phyloP scores from a whole-genome alignment of 2,113 vertebrate species.

The Anser cygnoides region DNA sequence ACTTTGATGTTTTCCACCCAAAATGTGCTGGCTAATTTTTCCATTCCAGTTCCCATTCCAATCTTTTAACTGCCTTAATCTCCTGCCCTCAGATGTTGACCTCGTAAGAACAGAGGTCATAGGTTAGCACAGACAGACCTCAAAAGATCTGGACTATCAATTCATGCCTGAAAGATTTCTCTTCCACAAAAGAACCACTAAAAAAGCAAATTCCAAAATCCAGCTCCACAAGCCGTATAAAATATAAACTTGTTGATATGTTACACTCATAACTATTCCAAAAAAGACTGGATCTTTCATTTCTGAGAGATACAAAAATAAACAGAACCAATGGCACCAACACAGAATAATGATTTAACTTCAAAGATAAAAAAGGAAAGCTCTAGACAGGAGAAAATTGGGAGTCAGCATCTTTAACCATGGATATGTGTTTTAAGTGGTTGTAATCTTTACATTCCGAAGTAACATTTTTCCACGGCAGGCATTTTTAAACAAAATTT shows the following conservation, averaged over 20 bases:
- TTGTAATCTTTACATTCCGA: neutral
- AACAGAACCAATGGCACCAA: neutral
- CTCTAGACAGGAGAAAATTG: slow-evolving; percentile 11
- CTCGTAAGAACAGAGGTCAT: slow-evolving; percentile 83
- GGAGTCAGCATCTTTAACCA: neutral
- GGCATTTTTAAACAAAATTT: neutral
- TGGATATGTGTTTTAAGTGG: neutral
- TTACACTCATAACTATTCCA: slow-evolving; percentile 34
- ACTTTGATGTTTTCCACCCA: slow-evolving; percentile 85
- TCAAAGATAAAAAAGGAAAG: slow-evolving; percentile 38
- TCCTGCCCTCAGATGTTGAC: slow-evolving; percentile 87
- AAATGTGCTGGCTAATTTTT: slow-evolving; percentile 87
- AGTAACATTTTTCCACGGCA: neutral
- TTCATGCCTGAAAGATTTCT: slow-evolving; percentile 85
- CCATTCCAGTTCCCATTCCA: slow-evolving; percentile 83
- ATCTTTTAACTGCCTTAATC: slow-evolving; percentile 87
- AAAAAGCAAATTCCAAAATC: slow-evolving; percentile 84
- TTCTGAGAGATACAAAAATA: neutral
- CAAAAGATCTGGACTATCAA: slow-evolving; percentile 86
- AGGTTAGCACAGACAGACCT: slow-evolving; percentile 84
- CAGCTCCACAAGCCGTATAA: slow-evolving; percentile 70
- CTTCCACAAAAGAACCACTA: slow-evolving; percentile 79
- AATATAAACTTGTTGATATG: slow-evolving; percentile 67
- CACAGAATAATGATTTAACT: slow-evolving; percentile 1
- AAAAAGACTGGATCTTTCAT: neutral